Evolutionary conservation across 2,113 vertebrate species (phyloP).

Genomic region (Gymnogyps californianus): DNA sequence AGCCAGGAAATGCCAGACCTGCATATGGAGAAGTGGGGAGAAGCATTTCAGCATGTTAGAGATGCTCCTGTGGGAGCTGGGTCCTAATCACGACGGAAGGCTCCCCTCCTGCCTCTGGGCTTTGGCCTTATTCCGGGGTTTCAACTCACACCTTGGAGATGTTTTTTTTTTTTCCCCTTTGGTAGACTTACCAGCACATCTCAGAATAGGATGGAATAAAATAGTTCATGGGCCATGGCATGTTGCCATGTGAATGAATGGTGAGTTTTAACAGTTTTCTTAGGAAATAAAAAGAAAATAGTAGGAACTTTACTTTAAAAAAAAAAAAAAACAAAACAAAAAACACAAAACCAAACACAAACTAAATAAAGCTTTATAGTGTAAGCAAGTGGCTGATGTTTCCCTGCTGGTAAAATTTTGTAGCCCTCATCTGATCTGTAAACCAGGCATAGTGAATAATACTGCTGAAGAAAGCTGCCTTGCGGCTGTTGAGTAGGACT

Average conservation of each 20-base stretch:
- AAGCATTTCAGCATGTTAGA: background rate
- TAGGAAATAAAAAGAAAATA: background rate
- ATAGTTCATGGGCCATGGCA: background rate
- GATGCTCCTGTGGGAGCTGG: background rate
- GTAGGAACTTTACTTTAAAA: background rate
- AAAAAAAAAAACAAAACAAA: background rate
- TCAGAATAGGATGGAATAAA: background rate
- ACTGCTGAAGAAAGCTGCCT: background rate
- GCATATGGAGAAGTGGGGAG: background rate
- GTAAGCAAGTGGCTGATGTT: background rate
- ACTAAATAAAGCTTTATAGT: background rate
- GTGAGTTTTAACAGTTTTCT: background rate
- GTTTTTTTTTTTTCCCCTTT: background rate
- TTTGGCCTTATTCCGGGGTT: background rate
- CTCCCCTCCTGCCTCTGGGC: background rate
- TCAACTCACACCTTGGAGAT: background rate
- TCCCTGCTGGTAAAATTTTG: background rate
- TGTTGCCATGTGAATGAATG: background rate
- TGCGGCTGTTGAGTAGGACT: background rate
- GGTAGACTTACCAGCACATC: background rate
- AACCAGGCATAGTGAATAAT: background rate
- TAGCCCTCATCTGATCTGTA: background rate
- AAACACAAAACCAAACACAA: background rate
- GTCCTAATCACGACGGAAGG: background rate
- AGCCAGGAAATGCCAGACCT: background rate